These are phyloP conservation scores for Synanthedon tipuliformis DNA, from an alignment of 2,888 invertebrate genomes.

Conservation along the genomic window DNA sequence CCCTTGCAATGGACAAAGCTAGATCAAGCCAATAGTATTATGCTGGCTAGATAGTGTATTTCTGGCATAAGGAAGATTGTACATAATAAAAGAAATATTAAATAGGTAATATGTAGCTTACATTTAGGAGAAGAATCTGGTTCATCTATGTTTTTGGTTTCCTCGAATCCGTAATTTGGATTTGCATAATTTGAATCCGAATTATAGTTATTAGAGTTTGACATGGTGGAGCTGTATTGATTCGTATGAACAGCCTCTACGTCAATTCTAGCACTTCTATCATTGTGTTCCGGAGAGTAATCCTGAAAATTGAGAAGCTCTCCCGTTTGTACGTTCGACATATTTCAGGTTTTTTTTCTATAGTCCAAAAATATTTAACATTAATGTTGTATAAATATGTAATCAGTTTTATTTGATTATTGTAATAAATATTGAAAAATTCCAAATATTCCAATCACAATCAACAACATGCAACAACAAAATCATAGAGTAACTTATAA, in stretches of 20 bases:
- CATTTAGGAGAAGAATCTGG: slow-evolving; percentile 34
- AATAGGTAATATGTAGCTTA: slow-evolving; percentile 19
- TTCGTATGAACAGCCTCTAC: slow-evolving; percentile 72
- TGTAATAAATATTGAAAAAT: too few species aligned
- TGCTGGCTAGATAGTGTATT: too few species aligned
- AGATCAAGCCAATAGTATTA: too few species aligned
- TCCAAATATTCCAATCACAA: too few species aligned
- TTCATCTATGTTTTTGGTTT: slow-evolving; percentile 37
- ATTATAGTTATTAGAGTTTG: slow-evolving; percentile 29
- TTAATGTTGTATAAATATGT: too few species aligned
- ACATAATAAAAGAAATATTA: neutral
- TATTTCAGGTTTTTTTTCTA: slow-evolving; percentile 11
- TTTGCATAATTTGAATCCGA: slow-evolving; percentile 17
- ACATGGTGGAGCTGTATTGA: slow-evolving; percentile 55
- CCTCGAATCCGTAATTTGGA: slow-evolving; percentile 36
- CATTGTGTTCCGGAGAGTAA: slow-evolving; percentile 71
- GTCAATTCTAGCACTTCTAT: slow-evolving; percentile 74
- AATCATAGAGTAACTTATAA: too few species aligned
- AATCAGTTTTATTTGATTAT: too few species aligned
- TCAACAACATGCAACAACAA: too few species aligned
- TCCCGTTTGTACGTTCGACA: slow-evolving; percentile 65
- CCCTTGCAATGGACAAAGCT: too few species aligned
- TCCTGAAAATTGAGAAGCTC: slow-evolving; percentile 80
- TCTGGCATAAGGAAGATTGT: too few species aligned
- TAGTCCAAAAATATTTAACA: too few species aligned